Evolutionary conservation across 2,888 invertebrate genomes (phyloP), one percentile per base, ranked within the genome.

Genomic region (Cabera pusaria): DNA sequence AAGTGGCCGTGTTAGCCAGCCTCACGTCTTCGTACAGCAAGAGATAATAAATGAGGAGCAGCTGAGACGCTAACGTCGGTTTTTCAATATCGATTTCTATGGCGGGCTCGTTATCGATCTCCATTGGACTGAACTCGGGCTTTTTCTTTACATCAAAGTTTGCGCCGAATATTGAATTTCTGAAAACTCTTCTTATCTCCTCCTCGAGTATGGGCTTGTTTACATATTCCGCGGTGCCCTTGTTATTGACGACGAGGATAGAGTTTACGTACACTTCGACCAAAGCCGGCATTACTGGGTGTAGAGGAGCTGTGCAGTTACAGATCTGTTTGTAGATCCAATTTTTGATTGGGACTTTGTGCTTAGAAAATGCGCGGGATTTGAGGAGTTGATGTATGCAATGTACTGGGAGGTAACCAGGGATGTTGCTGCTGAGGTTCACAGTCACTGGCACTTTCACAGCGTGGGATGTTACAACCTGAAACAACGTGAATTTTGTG

Each of bases 251-350:
- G 8, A 95, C 90, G 6, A 98, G 92, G 44, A 98, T 94, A 1
- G 98, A 98, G 74, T 95, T 96, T 0, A 98, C 97, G 64, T 97
- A 99, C 0, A 97, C 97, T 82, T 98, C 98, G 0, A 98, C 95
- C 12, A 99, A 87, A 1, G 96, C 94, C 0, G 98, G 97, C 75
- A 98, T 91, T 1, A 98, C 96, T 0, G 98, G 96, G 84, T 99
- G 98, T 25, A 99, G 79, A 0, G 98, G 98, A n/a, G 95, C 93
- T 0, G 93, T 93, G 53, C 96, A 95, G 52, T 93, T 93, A 65
- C 97, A 96, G 37, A 98, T 95, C 86, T 99, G 98, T 53, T 93
- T 93, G 65, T 97, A 98, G 50, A 98, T 98, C 98, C 98, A 98
- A 62, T 94, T 96, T 82, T 97, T 98, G 3, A 98, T 98, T 0